phyloP scores from a whole-genome alignment of 2,113 vertebrate species.

The Progne subis region DNA sequence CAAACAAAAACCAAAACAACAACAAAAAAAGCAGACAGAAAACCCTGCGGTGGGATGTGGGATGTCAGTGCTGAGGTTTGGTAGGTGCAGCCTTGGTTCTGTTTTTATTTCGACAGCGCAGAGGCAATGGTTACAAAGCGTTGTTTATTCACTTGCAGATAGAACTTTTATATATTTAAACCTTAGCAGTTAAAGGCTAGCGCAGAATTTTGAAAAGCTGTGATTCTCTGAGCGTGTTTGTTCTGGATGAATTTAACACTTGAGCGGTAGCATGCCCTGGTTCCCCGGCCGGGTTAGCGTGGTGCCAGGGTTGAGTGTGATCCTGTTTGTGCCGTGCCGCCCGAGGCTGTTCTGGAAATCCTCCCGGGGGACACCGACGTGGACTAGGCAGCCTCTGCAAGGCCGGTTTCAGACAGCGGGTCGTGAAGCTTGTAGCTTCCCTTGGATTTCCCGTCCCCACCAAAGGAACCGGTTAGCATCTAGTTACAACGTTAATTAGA shows the following conservation, averaged over 20 bases:
- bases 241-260: neutral
- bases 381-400: neutral
- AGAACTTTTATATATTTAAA: constrained; percentile 57
- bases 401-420: neutral
- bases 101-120: constrained; percentile 47
- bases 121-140: constrained; percentile 51
- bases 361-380: neutral
- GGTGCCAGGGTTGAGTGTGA: neutral
- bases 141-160: constrained; percentile 69
- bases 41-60: constrained; percentile 10
- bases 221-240: neutral
- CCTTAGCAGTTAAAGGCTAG: constrained; percentile 12
- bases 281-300: neutral
- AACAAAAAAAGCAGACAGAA: neutral
- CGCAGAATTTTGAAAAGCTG: neutral
- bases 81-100: constrained; percentile 30
- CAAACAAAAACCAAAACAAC: too few relatives aligned
- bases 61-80: constrained; percentile 19
- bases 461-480: neutral
- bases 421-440: neutral
- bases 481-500: neutral
- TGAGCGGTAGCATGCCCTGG: neutral
- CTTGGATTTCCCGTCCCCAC: neutral
- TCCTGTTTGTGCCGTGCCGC: neutral
- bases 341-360: neutral